phyloP scores from a whole-genome alignment of 2,888 invertebrate genomes.

The Liopterus haemorrhoidalis region DNA sequence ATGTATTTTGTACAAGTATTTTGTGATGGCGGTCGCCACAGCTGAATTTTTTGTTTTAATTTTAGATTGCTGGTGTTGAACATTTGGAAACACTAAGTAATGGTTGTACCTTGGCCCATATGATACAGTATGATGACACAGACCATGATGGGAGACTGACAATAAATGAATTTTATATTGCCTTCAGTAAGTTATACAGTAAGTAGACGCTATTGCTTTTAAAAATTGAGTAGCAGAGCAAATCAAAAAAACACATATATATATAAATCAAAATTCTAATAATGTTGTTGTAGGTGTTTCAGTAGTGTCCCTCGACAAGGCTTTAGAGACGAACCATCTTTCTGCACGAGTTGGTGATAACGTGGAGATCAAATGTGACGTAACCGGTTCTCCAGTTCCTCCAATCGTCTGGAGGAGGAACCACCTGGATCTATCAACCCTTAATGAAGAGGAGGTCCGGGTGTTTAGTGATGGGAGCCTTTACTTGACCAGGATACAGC shows the following conservation, averaged over 20 bases:
- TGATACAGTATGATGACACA: constrained; percentile 64
- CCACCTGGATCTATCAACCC: constrained; percentile 56
- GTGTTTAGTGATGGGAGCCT: constrained; percentile 70
- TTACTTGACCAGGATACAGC: constrained; percentile 64
- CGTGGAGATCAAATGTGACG: constrained; percentile 72
- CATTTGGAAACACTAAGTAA: constrained; percentile 57
- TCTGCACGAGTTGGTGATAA: constrained; percentile 69
- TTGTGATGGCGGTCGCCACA: no score
- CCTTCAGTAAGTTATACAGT: constrained; percentile 72
- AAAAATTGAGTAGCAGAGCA: not conserved
- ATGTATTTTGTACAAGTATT: no score
- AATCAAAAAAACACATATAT: not conserved
- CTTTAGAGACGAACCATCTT: constrained; percentile 62
- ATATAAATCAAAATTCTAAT: constrained; percentile 1
- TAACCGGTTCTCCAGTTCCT: constrained; percentile 62
- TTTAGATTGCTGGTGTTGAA: constrained; percentile 57
- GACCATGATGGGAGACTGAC: constrained; percentile 60
- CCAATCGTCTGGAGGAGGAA: constrained; percentile 68
- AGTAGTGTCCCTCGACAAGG: constrained; percentile 65
- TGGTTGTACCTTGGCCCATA: constrained; percentile 60
- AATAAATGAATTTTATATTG: constrained; percentile 67
- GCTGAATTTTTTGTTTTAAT: no score
- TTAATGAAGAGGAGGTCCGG: constrained; percentile 57
- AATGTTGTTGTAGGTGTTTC: constrained; percentile 59
- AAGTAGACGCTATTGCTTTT: constrained; percentile 43